Percentiles rank a stretch among this genome's conserved stretches.
phyloP scores from a whole-genome alignment of 30 jellyfish, hydroid and myxozoan species.

The Aurelia aurita region DNA sequence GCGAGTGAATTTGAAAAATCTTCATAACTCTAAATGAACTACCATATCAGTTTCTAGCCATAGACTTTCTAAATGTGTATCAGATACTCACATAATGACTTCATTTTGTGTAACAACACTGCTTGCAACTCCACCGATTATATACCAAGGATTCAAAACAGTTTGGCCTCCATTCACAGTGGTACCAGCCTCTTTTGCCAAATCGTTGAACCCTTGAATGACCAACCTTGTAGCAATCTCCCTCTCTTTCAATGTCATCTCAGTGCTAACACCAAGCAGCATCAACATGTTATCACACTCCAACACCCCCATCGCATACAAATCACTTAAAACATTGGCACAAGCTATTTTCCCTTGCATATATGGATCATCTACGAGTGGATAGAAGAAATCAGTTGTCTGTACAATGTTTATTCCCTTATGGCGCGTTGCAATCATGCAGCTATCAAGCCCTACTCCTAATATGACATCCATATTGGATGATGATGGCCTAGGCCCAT shows the following conservation, averaged over 20 bases:
- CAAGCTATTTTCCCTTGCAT: conserved; percentile 99
- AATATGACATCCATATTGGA: conserved; percentile 47
- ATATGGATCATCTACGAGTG: conserved; percentile 98
- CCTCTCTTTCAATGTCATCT: conserved; percentile 75
- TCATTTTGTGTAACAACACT: conserved; percentile 85
- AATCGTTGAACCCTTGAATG: conserved; percentile 92
- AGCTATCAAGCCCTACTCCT: conserved; percentile 97
- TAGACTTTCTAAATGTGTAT: too few species aligned
- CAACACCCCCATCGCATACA: conserved; percentile 98
- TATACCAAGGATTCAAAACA: conserved; percentile 98
- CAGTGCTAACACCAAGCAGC: conserved; percentile 97
- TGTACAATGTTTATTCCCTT: conserved; percentile 86
- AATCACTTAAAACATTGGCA: conserved; percentile 98
- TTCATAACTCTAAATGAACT: too few species aligned
- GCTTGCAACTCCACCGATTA: conserved; percentile 99
- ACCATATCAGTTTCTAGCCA: too few species aligned
- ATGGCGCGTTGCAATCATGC: conserved; percentile 94
- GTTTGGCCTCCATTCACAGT: conserved; percentile 99
- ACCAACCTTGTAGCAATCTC: conserved; percentile 80
- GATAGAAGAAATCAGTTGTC: conserved; percentile 98
- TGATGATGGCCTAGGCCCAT: not conserved
- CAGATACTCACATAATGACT: too few species aligned
- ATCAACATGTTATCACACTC: conserved; percentile 96
- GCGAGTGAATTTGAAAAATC: too few species aligned
- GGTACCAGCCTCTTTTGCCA: conserved; percentile 96